These are phyloP conservation scores for Seira ritae DNA, from an alignment of 2,888 invertebrate species.

Conservation along the genomic window DNA sequence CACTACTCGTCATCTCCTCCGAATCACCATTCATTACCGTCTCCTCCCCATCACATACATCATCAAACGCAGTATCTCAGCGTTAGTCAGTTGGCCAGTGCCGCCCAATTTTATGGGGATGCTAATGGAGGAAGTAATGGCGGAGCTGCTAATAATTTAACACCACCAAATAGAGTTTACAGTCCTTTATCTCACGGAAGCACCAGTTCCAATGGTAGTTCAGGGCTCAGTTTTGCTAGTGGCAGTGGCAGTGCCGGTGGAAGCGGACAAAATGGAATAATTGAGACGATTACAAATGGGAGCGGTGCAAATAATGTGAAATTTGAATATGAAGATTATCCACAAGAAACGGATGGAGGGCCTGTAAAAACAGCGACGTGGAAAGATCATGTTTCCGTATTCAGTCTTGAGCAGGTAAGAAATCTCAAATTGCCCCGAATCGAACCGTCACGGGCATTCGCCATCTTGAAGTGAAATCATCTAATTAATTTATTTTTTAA, in stretches of 20 bases:
- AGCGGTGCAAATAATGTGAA: slow-evolving; percentile 20
- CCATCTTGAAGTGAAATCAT: too few relatives aligned
- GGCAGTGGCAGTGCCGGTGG: slow-evolving; percentile 27
- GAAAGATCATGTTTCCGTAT: slow-evolving; percentile 56
- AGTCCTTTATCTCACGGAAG: slow-evolving; percentile 54
- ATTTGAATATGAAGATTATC: slow-evolving; percentile 50
- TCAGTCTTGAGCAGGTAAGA: slow-evolving; percentile 51
- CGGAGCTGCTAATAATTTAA: slow-evolving; percentile 24
- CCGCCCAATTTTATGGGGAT: slow-evolving; percentile 16
- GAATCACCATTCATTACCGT: neutral
- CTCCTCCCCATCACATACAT: neutral
- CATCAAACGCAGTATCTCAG: slow-evolving; percentile 29
- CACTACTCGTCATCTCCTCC: neutral
- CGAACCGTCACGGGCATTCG: neutral
- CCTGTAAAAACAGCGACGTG: slow-evolving; percentile 46
- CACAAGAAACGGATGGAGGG: slow-evolving; percentile 52
- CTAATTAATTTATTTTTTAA: neutral
- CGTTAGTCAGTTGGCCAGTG: slow-evolving; percentile 45
- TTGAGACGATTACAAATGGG: neutral
- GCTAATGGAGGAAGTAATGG: slow-evolving; percentile 6
- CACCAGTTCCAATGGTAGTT: slow-evolving; percentile 27
- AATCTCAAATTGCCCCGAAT: slow-evolving; percentile 48
- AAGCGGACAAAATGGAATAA: neutral
- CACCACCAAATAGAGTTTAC: slow-evolving; percentile 42
- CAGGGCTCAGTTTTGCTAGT: slow-evolving; percentile 24